A percentile compares a stretch with the other conserved stretches of the same genome.
These are phyloP conservation scores for Callipepla californica DNA, from an alignment of 2,113 vertebrate genomes.

Conservation along the genomic window DNA sequence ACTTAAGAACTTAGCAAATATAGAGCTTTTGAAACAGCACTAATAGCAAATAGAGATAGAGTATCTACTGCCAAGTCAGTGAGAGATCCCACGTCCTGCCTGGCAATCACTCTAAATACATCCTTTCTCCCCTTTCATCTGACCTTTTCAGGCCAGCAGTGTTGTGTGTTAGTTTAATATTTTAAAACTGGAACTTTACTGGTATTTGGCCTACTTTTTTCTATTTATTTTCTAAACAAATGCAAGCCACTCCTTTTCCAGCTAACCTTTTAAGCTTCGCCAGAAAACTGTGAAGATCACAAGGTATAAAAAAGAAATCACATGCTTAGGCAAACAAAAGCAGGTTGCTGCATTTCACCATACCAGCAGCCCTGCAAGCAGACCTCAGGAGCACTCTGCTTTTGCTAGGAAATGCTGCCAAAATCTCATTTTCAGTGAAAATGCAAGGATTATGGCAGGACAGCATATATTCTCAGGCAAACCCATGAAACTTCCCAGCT, in stretches of 20 bases:
- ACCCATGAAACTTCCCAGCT: conserved; percentile 1
- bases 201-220: conserved; percentile 69
- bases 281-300: conserved; percentile 56
- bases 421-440: conserved; percentile 31
- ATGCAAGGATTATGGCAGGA: conserved; percentile 56
- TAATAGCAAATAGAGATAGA: conserved; percentile 47
- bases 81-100: conserved; percentile 68
- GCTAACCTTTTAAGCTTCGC: conserved; percentile 42
- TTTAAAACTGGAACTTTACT: conserved; percentile 71
- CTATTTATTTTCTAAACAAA: conserved; percentile 74
- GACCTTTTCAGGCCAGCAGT: conserved; percentile 61
- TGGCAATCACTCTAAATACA: conserved; percentile 58
- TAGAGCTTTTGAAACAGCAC: conserved; percentile 33
- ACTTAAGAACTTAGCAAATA: conserved; percentile 33
- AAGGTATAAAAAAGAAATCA: not conserved
- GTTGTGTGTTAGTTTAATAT: conserved; percentile 50
- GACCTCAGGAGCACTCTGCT: not conserved
- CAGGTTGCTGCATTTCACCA: conserved; percentile 40
- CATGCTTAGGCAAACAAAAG: conserved; percentile 37
- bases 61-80: conserved; percentile 58
- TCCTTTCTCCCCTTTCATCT: conserved; percentile 62
- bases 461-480: conserved; percentile 29
- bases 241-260: conserved; percentile 35
- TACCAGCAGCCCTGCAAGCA: not conserved
- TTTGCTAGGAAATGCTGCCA: conserved; percentile 17